A percentile compares a stretch with the other conserved stretches of the same genome.
Evolutionary conservation across 2,888 invertebrate genomes (phyloP).

Genomic region (Agriotes lineatus): DNA sequence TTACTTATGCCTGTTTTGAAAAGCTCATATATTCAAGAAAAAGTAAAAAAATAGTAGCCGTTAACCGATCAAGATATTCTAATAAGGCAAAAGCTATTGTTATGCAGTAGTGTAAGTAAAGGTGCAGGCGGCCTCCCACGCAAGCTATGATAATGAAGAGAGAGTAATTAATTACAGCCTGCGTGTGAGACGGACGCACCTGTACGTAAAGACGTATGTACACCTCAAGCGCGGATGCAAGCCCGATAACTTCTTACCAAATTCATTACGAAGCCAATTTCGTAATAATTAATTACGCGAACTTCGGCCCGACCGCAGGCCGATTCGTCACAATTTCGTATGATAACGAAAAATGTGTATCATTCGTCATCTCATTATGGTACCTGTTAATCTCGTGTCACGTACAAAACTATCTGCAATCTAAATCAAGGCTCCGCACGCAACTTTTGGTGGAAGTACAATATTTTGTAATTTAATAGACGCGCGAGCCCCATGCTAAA

Average conservation of each 20-base stretch:
- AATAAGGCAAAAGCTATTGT: constrained; percentile 45
- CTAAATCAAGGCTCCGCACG: constrained; percentile 13
- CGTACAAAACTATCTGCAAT: constrained; percentile 10
- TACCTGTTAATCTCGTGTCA: constrained; percentile 16
- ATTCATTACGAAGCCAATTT: constrained; percentile 36
- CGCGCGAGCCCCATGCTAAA: constrained; percentile 1
- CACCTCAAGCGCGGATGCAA: constrained; percentile 41
- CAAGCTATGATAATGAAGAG: constrained; percentile 46
- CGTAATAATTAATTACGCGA: constrained; percentile 23
- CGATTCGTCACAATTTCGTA: constrained; percentile 1
- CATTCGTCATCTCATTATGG: constrained; percentile 18
- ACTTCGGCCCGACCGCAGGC: neutral
- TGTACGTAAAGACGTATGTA: constrained; percentile 42
- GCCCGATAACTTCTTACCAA: constrained; percentile 34
- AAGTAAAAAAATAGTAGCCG: constrained; percentile 40
- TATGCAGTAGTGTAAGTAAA: constrained; percentile 41
- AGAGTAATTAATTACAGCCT: constrained; percentile 46
- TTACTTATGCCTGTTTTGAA: constrained; percentile 10
- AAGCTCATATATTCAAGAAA: constrained; percentile 27
- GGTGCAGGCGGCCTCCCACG: constrained; percentile 48
- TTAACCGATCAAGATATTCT: constrained; percentile 45
- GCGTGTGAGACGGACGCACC: constrained; percentile 46
- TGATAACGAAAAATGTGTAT: constrained; percentile 10
- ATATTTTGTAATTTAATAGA: constrained; percentile 18
- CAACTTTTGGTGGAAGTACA: neutral